Conservation (phyloP, 2,797 vertebrate species). For the Hydrocynus forskahlii region DNA sequence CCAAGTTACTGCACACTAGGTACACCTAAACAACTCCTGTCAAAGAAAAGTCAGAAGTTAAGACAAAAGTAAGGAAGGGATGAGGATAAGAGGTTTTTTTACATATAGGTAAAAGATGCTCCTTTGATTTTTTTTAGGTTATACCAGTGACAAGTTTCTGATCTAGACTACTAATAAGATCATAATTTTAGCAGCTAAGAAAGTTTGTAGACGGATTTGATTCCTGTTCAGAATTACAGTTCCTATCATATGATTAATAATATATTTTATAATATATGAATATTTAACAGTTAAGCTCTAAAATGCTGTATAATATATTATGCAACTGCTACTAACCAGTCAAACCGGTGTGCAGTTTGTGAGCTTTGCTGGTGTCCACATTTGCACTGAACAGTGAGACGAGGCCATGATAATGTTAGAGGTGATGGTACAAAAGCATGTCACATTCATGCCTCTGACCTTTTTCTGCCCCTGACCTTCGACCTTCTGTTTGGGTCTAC, state of each 20-base stretch:
- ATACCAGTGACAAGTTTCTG: background rate
- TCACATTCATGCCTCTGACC: constrained; percentile 33
- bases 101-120: background rate
- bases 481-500: constrained; percentile 67
- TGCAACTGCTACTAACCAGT: background rate
- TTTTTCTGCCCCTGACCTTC: constrained; percentile 61
- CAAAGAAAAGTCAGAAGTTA: too few relatives aligned
- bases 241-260: background rate
- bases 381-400: background rate
- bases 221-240: background rate
- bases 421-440: background rate
- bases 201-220: background rate
- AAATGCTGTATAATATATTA: background rate
- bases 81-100: too few relatives aligned
- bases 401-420: background rate
- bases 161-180: background rate
- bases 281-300: background rate
- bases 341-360: background rate
- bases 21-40: too few relatives aligned
- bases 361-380: background rate
- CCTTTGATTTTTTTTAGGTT: background rate
- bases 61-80: too few relatives aligned
- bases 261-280: background rate
- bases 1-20: too few relatives aligned
- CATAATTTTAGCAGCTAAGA: background rate